A percentile compares a stretch with the other conserved stretches of the same genome.
phyloP scores from a whole-genome alignment of 2,113 vertebrate species.

The Nothobranchius furzeri region DNA sequence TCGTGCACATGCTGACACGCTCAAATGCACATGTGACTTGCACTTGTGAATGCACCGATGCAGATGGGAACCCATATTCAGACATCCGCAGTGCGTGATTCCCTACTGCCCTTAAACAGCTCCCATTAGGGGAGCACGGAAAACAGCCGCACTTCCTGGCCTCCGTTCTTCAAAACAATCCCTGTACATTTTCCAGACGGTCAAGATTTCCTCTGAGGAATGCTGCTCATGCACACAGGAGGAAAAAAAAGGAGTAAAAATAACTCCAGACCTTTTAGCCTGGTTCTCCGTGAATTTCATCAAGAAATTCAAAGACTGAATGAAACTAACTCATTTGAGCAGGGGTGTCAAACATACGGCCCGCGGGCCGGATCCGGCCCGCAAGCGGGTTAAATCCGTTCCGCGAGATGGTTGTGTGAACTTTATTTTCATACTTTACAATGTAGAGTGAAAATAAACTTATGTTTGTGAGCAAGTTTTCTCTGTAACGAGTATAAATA shows the following conservation, averaged over 20 bases:
- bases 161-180: slow-evolving; percentile 40
- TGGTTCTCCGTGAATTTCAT: slow-evolving; percentile 22
- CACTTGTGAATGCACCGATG: slow-evolving; percentile 1
- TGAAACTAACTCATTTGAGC: background rate
- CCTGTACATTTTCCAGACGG: slow-evolving; percentile 66
- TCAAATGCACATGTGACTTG: background rate
- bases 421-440: no score
- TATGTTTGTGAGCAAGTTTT: no score
- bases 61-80: slow-evolving; percentile 1
- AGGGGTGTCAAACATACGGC: no score
- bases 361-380: no score
- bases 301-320: slow-evolving; percentile 6
- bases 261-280: slow-evolving; percentile 40
- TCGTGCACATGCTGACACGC: background rate
- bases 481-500: no score
- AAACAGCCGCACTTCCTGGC: slow-evolving; percentile 36
- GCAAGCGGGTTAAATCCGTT: no score
- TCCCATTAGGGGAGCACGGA: slow-evolving; percentile 27
- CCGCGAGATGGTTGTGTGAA: no score
- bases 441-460: no score
- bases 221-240: slow-evolving; percentile 25
- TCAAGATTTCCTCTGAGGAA: slow-evolving; percentile 65
- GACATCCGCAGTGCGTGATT: slow-evolving; percentile 17
- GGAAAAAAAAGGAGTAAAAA: slow-evolving; percentile 51
- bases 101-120: slow-evolving; percentile 27